phyloP scores from a whole-genome alignment of 2,888 invertebrate genomes.

The Cosmorhoe ocellata region DNA sequence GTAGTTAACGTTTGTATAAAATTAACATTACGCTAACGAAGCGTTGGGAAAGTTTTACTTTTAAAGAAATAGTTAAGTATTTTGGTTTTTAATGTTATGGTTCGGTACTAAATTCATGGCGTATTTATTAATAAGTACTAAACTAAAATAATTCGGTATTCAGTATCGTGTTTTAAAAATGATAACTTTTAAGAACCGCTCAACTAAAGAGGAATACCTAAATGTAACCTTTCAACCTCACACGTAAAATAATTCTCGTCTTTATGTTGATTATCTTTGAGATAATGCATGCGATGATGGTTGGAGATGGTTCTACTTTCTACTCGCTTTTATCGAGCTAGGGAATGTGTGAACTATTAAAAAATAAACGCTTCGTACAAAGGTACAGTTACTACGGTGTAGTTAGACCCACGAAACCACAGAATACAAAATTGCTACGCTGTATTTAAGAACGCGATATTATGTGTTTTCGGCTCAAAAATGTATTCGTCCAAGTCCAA shows the following conservation, averaged over 20 bases:
- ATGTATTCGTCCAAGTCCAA: too few relatives aligned
- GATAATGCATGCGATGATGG: constrained; percentile 33
- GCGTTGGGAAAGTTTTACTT: too few relatives aligned
- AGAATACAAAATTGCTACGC: too few relatives aligned
- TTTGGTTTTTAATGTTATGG: too few relatives aligned
- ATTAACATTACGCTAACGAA: too few relatives aligned
- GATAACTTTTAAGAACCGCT: constrained; percentile 19
- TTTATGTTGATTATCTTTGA: constrained; percentile 35
- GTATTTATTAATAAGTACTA: too few relatives aligned
- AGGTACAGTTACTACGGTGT: not conserved
- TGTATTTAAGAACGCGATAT: too few relatives aligned
- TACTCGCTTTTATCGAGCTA: constrained; percentile 21
- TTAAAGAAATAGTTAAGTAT: too few relatives aligned
- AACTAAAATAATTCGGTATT: too few relatives aligned
- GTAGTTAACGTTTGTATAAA: too few relatives aligned
- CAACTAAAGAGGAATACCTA: constrained; percentile 19
- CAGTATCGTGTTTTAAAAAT: constrained; percentile 13
- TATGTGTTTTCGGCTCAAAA: too few relatives aligned
- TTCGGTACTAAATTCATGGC: too few relatives aligned
- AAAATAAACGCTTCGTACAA: constrained; percentile 5
- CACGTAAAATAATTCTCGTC: constrained; percentile 45
- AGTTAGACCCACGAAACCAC: not conserved
- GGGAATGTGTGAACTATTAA: constrained; percentile 23
- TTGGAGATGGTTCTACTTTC: constrained; percentile 31
- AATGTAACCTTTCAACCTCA: constrained; percentile 49